These are phyloP conservation scores for Amphipyra berbera DNA, from an alignment of 2,888 invertebrate genomes.

Conservation along the genomic window DNA sequence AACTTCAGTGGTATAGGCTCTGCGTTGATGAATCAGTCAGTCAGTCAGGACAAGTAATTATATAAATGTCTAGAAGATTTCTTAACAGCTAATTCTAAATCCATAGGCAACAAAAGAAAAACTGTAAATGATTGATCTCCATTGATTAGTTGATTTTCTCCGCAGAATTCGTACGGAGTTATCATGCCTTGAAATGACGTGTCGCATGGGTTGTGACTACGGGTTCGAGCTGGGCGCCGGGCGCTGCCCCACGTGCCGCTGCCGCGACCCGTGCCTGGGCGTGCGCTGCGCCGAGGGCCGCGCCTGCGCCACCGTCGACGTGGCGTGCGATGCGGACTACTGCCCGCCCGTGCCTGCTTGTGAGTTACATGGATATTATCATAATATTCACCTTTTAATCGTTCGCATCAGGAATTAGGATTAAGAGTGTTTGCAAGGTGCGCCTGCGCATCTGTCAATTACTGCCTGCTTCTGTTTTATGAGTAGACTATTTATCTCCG, in stretches of 20 bases:
- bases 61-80: too few relatives aligned
- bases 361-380: conserved; percentile 70
- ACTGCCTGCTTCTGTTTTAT: too few relatives aligned
- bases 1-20: too few relatives aligned
- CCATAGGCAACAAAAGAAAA: background rate
- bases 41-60: too few relatives aligned
- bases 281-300: conserved; percentile 92
- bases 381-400: too few relatives aligned
- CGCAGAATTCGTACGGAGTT: conserved; percentile 89
- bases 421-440: too few relatives aligned
- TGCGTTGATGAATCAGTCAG: too few relatives aligned
- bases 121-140: background rate
- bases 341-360: conserved; percentile 96
- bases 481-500: too few relatives aligned
- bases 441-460: too few relatives aligned
- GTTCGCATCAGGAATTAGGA: too few relatives aligned
- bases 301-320: conserved; percentile 95
- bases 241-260: conserved; percentile 94
- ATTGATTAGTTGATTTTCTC: background rate
- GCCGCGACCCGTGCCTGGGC: conserved; percentile 94
- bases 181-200: conserved; percentile 93
- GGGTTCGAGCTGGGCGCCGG: conserved; percentile 93
- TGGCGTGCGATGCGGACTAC: conserved; percentile 95
- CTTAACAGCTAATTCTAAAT: too few relatives aligned
- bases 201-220: conserved; percentile 95